Conservation (phyloP, 2,113 vertebrate genomes). For the Callochromis pleurospilus region DNA sequence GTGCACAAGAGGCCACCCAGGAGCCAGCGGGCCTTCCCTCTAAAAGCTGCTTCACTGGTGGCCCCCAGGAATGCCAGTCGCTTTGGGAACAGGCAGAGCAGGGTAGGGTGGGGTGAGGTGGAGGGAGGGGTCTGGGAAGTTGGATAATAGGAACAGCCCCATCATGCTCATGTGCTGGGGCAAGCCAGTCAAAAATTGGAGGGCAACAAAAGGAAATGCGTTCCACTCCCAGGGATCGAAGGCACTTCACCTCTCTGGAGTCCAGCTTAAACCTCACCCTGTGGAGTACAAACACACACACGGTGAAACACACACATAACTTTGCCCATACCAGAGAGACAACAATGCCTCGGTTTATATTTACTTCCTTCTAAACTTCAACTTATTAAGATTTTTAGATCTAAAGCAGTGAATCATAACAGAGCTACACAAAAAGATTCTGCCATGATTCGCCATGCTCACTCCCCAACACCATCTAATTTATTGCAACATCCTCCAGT, state of each 20-base stretch:
- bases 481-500: neutral
- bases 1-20: slow-evolving; percentile 76
- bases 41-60: slow-evolving; percentile 76
- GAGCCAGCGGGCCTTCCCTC: slow-evolving; percentile 54
- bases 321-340: neutral
- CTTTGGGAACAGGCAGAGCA: slow-evolving; percentile 57
- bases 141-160: slow-evolving; percentile 67
- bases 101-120: neutral
- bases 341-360: neutral
- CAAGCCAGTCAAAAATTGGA: slow-evolving; percentile 59
- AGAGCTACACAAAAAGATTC: neutral
- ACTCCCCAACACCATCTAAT: neutral
- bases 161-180: slow-evolving; percentile 60
- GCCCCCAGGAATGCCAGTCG: slow-evolving; percentile 73
- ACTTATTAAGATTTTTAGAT: neutral
- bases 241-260: slow-evolving; percentile 53
- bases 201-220: slow-evolving; percentile 64
- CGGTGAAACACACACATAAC: neutral
- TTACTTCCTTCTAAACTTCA: neutral
- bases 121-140: neutral
- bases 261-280: slow-evolving; percentile 7
- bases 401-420: neutral
- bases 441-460: neutral
- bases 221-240: slow-evolving; percentile 46
- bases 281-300: neutral